Evolutionary conservation across 2,888 invertebrate genomes (phyloP).

Genomic region (Caenorhabditis becei): DNA sequence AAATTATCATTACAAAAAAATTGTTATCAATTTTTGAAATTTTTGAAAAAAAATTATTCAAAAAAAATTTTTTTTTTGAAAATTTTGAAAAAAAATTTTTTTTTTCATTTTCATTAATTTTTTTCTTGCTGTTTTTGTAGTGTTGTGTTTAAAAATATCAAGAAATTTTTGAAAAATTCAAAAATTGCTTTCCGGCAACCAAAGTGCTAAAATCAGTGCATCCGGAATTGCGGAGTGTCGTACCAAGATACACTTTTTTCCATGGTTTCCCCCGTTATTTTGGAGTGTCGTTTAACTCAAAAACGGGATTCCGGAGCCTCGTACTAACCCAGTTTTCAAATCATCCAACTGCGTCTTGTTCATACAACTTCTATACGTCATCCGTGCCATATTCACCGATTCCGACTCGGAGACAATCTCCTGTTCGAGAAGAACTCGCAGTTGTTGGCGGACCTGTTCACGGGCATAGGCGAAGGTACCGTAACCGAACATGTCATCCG

Average conservation of each 20-base stretch:
- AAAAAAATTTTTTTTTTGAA: slow-evolving; percentile 6
- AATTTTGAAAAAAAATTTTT: not conserved
- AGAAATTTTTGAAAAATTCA: too few species aligned
- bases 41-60: not conserved
- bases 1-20: slow-evolving; percentile 1
- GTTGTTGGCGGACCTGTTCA: slow-evolving; percentile 78
- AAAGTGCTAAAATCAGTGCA: too few species aligned
- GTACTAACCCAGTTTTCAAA: slow-evolving; percentile 66
- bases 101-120: too few species aligned
- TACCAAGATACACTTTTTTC: too few species aligned
- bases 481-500: slow-evolving; percentile 80
- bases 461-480: slow-evolving; percentile 78
- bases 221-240: too few species aligned
- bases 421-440: slow-evolving; percentile 76
- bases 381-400: slow-evolving; percentile 78
- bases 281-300: too few species aligned
- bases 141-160: too few species aligned
- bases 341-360: slow-evolving; percentile 73
- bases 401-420: slow-evolving; percentile 69
- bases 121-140: too few species aligned
- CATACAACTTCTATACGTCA: slow-evolving; percentile 77
- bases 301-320: too few species aligned
- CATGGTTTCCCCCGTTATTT: too few species aligned
- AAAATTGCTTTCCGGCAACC: too few species aligned
- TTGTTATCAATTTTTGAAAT: not conserved